Conservation (phyloP, 2,888 invertebrate genomes). For the Agelastica alni region DNA sequence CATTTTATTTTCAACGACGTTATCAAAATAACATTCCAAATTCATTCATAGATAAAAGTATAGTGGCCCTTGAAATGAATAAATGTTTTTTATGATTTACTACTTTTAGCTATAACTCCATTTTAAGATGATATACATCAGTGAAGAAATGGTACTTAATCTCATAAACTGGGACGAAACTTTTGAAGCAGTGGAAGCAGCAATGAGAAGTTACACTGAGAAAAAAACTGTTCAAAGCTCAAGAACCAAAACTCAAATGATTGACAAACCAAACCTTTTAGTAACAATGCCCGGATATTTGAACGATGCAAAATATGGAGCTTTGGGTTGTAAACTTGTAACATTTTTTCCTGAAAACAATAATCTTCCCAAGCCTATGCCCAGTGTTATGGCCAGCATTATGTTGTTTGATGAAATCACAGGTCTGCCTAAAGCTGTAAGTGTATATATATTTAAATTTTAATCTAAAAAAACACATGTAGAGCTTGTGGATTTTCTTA, state of each 20-base stretch:
- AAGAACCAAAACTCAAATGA: conserved; percentile 46
- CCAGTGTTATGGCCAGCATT: conserved; percentile 57
- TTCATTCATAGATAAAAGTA: too few species aligned
- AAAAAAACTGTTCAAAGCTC: conserved; percentile 48
- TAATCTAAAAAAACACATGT: too few species aligned
- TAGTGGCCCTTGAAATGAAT: too few species aligned
- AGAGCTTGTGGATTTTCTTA: too few species aligned
- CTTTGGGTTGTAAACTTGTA: conserved; percentile 60
- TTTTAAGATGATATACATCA: conserved; percentile 44
- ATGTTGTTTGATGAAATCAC: conserved; percentile 56
- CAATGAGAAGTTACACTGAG: conserved; percentile 50
- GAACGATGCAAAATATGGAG: conserved; percentile 43
- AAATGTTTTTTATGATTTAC: too few species aligned
- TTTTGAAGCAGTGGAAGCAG: conserved; percentile 54
- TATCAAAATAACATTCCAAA: too few species aligned
- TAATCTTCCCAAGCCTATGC: conserved; percentile 47
- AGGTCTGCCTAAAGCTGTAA: conserved; percentile 56
- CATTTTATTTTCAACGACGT: too few species aligned
- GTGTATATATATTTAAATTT: too few species aligned
- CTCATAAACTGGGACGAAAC: conserved; percentile 55
- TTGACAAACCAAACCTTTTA: conserved; percentile 42
- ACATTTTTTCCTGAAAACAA: conserved; percentile 55
- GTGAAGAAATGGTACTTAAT: conserved; percentile 48
- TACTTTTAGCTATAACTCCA: too few species aligned
- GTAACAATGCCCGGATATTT: conserved; percentile 59